Evolutionary conservation across 2,888 invertebrate species (phyloP).

Genomic region (Hirtodrosophila cameraria): DNA sequence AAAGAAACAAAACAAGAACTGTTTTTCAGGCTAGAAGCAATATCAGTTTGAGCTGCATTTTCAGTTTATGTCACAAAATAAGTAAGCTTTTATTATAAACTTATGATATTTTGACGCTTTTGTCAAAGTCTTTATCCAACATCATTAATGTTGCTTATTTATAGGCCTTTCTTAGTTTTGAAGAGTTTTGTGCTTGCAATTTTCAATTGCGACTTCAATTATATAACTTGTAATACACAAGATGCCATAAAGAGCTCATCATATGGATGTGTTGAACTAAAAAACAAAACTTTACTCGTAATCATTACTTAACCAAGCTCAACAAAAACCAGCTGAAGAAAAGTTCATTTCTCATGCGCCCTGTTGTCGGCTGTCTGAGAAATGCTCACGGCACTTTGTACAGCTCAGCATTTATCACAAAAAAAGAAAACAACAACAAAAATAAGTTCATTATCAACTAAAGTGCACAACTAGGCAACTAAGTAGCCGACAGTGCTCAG

Average conservation of each 20-base stretch:
- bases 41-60: too few relatives aligned
- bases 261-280: slow-evolving; percentile 35
- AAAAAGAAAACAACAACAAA: slow-evolving; percentile 24
- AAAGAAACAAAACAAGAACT: too few relatives aligned
- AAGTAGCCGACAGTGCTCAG: slow-evolving; percentile 40
- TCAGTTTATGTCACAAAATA: too few relatives aligned
- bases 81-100: too few relatives aligned
- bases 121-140: slow-evolving; percentile 1
- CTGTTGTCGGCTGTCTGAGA: slow-evolving; percentile 28
- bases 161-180: neutral
- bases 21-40: too few relatives aligned
- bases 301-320: slow-evolving; percentile 45
- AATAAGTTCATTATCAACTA: slow-evolving; percentile 73
- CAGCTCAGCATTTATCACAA: slow-evolving; percentile 35
- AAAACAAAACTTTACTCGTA: slow-evolving; percentile 36
- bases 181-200: slow-evolving; percentile 35
- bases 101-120: too few relatives aligned
- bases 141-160: slow-evolving; percentile 3
- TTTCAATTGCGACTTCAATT: slow-evolving; percentile 45
- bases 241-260: slow-evolving; percentile 31
- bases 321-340: slow-evolving; percentile 15
- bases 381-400: slow-evolving; percentile 31
- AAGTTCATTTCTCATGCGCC: slow-evolving; percentile 54
- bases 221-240: slow-evolving; percentile 35
- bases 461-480: slow-evolving; percentile 48